Evolutionary conservation across 2,113 vertebrate species (phyloP).

Genomic region (Bettongia penicillata): DNA sequence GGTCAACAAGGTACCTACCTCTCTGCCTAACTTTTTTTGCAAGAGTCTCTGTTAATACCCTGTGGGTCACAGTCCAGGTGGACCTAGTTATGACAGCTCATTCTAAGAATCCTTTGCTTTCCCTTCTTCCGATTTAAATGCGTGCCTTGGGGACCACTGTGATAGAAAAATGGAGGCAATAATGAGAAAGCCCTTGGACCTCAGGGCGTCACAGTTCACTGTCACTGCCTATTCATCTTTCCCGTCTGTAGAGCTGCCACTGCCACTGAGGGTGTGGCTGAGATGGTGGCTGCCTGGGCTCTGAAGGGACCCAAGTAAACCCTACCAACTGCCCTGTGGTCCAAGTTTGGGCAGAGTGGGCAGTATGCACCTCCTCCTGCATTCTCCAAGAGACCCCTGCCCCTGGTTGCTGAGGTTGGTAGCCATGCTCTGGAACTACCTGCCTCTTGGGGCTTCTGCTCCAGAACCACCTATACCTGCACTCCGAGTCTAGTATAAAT

Average conservation of each 20-base stretch:
- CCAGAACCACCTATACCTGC: neutral
- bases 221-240: conserved; percentile 81
- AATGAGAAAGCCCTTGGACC: conserved; percentile 84
- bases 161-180: conserved; percentile 80
- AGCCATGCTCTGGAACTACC: neutral
- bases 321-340: neutral
- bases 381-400: no score
- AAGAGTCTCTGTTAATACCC: neutral
- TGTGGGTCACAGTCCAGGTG: conserved; percentile 44
- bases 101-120: conserved; percentile 71
- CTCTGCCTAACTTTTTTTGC: neutral
- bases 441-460: no score
- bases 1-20: neutral
- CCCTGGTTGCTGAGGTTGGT: neutral
- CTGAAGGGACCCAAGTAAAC: conserved; percentile 28
- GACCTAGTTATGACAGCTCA: conserved; percentile 60
- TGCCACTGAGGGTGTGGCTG: conserved; percentile 24
- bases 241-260: conserved; percentile 18
- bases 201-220: conserved; percentile 74
- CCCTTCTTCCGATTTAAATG: conserved; percentile 38
- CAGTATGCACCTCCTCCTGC: no score
- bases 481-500: neutral
- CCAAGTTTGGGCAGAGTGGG: neutral
- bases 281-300: conserved; percentile 35
- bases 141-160: conserved; percentile 69